These are phyloP conservation scores for Carcina quercana DNA, from an alignment of 2,888 invertebrate genomes.

Conservation along the genomic window DNA sequence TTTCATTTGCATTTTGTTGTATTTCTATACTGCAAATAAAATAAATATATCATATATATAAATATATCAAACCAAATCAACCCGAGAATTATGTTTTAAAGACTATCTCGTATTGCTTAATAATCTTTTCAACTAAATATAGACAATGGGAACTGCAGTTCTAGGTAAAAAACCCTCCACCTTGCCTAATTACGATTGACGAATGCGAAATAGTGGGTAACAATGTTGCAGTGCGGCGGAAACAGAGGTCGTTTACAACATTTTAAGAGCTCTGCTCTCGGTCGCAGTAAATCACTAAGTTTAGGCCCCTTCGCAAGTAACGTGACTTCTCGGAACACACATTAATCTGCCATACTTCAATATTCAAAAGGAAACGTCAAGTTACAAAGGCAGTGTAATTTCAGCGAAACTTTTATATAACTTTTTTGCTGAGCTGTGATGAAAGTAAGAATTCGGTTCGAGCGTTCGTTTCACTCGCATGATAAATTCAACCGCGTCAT, in stretches of 20 bases:
- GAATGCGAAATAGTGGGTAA: conserved; percentile 18
- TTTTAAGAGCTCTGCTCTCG: conserved; percentile 63
- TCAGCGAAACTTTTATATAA: not conserved
- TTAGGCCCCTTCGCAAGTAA: conserved; percentile 68
- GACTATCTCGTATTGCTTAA: no score
- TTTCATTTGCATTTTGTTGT: no score
- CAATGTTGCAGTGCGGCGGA: conserved; percentile 65
- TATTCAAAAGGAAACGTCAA: conserved; percentile 58
- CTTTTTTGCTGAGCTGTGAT: not conserved
- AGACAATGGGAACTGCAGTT: no score
- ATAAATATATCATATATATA: no score
- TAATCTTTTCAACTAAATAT: no score
- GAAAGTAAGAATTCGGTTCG: no score
- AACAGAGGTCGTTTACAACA: conserved; percentile 70
- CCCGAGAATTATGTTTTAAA: no score
- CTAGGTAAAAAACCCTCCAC: no score
- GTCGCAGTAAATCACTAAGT: conserved; percentile 65
- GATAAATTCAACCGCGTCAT: no score
- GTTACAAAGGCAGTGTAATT: conserved; percentile 35
- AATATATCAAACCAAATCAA: no score
- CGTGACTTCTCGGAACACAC: conserved; percentile 70
- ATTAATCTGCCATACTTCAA: conserved; percentile 70
- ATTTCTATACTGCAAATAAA: no score
- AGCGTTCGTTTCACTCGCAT: no score
- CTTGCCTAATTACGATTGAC: conserved; percentile 1